These are phyloP conservation scores for Hydrozoanthus gracilis DNA, from an alignment of 92 coral and sea anemone genomes.

Conservation along the genomic window DNA sequence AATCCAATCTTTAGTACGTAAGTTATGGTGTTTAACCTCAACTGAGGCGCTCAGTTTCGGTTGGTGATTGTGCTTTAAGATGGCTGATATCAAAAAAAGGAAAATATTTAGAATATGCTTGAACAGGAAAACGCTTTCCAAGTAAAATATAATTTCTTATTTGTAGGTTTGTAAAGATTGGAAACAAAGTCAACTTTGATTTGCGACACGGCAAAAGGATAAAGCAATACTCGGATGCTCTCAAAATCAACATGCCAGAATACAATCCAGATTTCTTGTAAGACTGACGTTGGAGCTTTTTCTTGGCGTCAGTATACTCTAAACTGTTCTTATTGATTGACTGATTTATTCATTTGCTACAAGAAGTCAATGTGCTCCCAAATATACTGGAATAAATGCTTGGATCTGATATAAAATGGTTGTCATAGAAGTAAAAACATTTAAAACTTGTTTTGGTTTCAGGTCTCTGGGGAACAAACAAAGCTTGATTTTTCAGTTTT, in stretches of 20 bases:
- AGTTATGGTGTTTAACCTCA: too few relatives aligned
- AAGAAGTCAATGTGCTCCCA: not conserved
- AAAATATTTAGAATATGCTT: not conserved
- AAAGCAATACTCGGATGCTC: not conserved
- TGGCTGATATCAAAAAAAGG: too few relatives aligned
- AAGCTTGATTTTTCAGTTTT: not conserved
- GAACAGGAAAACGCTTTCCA: not conserved
- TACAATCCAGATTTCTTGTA: constrained; percentile 39
- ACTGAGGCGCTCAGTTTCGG: too few relatives aligned
- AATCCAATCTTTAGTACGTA: too few relatives aligned
- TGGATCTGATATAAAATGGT: not conserved
- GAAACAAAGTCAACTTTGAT: constrained; percentile 44
- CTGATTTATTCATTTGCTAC: not conserved
- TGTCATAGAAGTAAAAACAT: not conserved
- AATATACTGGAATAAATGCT: not conserved
- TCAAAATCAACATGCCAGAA: constrained; percentile 28
- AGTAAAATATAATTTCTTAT: not conserved
- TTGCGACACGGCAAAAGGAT: constrained; percentile 30
- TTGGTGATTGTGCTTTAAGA: too few relatives aligned
- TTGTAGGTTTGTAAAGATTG: constrained; percentile 65
- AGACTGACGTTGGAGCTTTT: not conserved
- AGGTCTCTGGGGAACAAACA: not conserved
- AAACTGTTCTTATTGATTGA: not conserved
- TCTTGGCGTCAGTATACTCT: not conserved
- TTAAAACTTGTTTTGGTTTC: not conserved